Percentiles rank a stretch among this genome's conserved stretches.
Conservation (phyloP, 1,140 invertebrate genomes). For the Pinna nobilis region DNA sequence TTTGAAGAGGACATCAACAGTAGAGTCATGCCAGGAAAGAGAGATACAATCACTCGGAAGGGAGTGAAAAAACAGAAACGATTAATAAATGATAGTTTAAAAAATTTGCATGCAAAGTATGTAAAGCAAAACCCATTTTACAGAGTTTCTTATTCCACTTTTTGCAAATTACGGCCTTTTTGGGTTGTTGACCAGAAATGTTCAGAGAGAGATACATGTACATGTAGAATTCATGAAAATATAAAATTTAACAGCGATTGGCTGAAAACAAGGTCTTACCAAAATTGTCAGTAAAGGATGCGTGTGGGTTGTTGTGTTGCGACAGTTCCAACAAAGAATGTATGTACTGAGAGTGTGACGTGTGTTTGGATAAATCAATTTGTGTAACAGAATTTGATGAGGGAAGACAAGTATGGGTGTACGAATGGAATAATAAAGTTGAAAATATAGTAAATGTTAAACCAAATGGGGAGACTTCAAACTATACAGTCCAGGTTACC, state of each 20-base stretch:
- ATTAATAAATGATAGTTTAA: conserved; percentile 27
- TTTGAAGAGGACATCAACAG: conserved; percentile 16
- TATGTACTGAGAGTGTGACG: conserved; percentile 11
- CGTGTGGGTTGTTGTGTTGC: neutral
- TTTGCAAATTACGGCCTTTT: conserved; percentile 28
- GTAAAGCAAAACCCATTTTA: conserved; percentile 17
- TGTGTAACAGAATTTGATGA: neutral
- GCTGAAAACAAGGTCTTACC: neutral
- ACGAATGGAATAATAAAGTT: neutral
- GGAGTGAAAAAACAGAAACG: conserved; percentile 30
- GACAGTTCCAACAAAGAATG: neutral
- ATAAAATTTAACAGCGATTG: neutral
- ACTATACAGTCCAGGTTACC: neutral
- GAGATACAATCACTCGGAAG: conserved; percentile 28
- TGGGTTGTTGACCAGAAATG: conserved; percentile 22
- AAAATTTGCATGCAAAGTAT: conserved; percentile 36
- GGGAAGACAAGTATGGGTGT: neutral
- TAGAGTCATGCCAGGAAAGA: conserved; percentile 8
- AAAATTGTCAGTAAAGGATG: neutral
- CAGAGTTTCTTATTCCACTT: conserved; percentile 11
- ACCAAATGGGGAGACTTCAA: neutral
- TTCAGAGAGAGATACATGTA: conserved; percentile 37
- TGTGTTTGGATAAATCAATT: neutral
- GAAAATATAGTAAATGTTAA: neutral
- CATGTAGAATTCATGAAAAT: conserved; percentile 35